Conservation (phyloP, 2,797 vertebrate species). For the Picus viridis region DNA sequence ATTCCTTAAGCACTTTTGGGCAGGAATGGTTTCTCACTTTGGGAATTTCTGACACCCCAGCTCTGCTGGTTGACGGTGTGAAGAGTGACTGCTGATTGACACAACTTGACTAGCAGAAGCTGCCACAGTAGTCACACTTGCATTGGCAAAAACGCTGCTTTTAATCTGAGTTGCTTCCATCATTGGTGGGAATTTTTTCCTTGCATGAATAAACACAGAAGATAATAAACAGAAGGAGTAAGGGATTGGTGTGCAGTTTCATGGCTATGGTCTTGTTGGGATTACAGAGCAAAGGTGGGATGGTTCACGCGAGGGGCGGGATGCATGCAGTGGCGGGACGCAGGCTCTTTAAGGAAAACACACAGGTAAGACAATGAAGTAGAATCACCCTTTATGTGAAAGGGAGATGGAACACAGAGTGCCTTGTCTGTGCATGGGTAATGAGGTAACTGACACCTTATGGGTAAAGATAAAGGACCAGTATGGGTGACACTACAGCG, state of each 20-base stretch:
- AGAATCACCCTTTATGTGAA: neutral
- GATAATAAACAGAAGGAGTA: neutral
- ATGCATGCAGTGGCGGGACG: neutral
- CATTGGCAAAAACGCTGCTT: neutral
- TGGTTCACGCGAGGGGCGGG: neutral
- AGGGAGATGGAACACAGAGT: neutral
- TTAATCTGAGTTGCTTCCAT: neutral
- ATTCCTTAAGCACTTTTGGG: neutral
- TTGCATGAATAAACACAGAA: neutral
- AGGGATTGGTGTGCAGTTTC: neutral
- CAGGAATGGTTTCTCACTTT: neutral
- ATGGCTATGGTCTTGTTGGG: neutral
- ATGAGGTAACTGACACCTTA: neutral
- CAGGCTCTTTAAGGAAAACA: neutral
- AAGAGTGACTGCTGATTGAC: constrained; percentile 47
- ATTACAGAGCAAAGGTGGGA: neutral
- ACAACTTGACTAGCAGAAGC: constrained; percentile 33
- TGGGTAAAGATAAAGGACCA: neutral
- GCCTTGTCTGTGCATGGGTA: neutral
- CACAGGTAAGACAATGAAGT: neutral
- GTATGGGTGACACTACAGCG: neutral
- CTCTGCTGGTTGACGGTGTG: neutral
- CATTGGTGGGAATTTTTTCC: neutral
- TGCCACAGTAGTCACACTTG: constrained; percentile 20
- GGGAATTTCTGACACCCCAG: constrained; percentile 25